These are phyloP conservation scores for Heteropelma amictum DNA, from an alignment of 2,888 invertebrate genomes.

Conservation along the genomic window DNA sequence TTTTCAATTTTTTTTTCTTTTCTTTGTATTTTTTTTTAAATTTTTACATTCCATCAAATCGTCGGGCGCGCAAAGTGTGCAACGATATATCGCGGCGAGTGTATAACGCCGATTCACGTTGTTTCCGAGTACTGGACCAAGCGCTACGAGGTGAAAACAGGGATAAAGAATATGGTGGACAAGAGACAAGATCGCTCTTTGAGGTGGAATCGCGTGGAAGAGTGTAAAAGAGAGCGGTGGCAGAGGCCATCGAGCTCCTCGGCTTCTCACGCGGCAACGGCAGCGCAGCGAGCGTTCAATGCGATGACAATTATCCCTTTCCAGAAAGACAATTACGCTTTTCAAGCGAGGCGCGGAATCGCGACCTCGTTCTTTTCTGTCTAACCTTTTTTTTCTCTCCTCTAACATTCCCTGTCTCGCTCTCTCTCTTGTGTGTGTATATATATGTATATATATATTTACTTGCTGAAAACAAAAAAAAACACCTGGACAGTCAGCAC, in stretches of 20 bases:
- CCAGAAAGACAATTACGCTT: conserved; percentile 70
- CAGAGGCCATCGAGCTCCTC: no score
- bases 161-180: conserved; percentile 17
- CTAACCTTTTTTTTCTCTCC: conserved; percentile 15
- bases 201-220: conserved; percentile 13
- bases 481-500: conserved; percentile 26
- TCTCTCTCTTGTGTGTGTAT: not conserved
- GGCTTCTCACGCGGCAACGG: conserved; percentile 57
- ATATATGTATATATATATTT: not conserved
- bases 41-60: not conserved
- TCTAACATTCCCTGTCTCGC: conserved; percentile 6
- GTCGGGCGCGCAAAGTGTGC: conserved; percentile 13
- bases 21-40: not conserved
- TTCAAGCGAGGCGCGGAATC: conserved; percentile 61
- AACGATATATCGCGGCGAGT: conserved; percentile 34
- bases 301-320: conserved; percentile 70
- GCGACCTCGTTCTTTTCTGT: conserved; percentile 56
- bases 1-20: not conserved
- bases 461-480: conserved; percentile 21
- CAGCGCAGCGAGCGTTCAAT: conserved; percentile 19
- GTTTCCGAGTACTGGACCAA: conserved; percentile 30
- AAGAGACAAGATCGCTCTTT: conserved; percentile 6
- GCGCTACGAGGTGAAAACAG: conserved; percentile 31
- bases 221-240: conserved; percentile 51
- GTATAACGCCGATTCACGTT: conserved; percentile 15